Evolutionary conservation across 2,888 invertebrate species (phyloP), one percentile per base, ranked within the genome.

Genomic region (Tanytarsus gracilentus): DNA sequence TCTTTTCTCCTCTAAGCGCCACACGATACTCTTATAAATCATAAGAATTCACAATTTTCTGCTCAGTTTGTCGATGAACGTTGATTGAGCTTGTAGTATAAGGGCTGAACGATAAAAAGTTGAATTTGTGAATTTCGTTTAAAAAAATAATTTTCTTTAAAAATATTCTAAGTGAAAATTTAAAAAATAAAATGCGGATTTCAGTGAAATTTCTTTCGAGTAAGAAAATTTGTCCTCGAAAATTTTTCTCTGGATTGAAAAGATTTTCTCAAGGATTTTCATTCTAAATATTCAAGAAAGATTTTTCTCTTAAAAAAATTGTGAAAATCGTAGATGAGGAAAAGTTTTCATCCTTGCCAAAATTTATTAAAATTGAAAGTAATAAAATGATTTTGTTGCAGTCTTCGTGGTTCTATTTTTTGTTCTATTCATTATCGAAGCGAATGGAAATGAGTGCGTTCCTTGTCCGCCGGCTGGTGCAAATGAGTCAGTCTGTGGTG

Each of bases 1-100:
- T n/a, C n/a, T n/a, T n/a, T 18, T 18, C 44, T 11, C 9, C 23
- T 44, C 44, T 44, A 44, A 44, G 44, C 44, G 44, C n/a, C n/a
- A n/a, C n/a, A 44, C 21, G 44, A 44, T 23, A 23, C 18, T 23
- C 23, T 18, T 44, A 44, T 44, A 44, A 44, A 44, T 44, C 44
- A 44, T 44, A 18, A 23, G 44, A 8, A 18, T 18, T 44, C 44
- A 44, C 44, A 48, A 9, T 39, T 51, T 36, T 36, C n/a, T 36
- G n/a, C 36, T 55, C 58, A 58, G 58, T 58, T 58, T 25, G 44
- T 58, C 30, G 58, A 39, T 58, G 44, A 44, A 11, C 48, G 58
- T 25, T 21, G 58, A 21, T 48, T 27, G 58, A 58, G 48, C 16
- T 16, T 11, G 44, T 23, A 23, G 23, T 5, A 44, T 18, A 21